Evolutionary conservation across 2,797 vertebrate genomes (phyloP).

Genomic region (Fundulus diaphanus): DNA sequence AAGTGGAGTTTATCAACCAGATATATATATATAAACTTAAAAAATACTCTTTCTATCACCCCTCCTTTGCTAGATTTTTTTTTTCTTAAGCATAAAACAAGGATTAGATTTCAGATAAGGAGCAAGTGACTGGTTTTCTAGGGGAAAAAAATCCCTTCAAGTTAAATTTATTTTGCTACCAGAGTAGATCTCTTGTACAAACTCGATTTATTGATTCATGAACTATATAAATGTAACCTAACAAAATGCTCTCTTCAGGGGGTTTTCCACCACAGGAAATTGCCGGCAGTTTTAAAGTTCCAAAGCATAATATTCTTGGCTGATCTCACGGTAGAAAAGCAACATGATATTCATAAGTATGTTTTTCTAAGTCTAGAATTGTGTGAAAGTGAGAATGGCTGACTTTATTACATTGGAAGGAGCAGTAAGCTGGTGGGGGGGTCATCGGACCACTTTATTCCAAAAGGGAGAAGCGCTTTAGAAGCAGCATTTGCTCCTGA

Average conservation of each 20-base stretch:
- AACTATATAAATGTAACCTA: constrained; percentile 5
- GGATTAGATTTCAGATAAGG: background rate
- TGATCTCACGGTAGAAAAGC: constrained; percentile 5
- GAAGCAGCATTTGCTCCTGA: no score
- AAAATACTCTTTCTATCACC: background rate
- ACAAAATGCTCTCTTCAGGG: background rate
- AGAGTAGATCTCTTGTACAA: background rate
- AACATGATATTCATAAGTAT: constrained; percentile 9
- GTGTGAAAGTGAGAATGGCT: constrained; percentile 5
- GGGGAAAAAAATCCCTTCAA: background rate
- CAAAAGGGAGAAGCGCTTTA: background rate
- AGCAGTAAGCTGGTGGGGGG: background rate
- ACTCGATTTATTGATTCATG: constrained; percentile 4
- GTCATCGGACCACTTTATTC: background rate
- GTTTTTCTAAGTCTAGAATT: constrained; percentile 4
- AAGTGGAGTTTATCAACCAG: background rate
- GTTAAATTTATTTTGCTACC: background rate
- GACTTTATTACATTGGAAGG: constrained; percentile 4
- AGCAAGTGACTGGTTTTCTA: constrained; percentile 1
- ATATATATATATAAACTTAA: no score
- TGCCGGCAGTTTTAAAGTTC: constrained; percentile 17
- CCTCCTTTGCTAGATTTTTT: background rate
- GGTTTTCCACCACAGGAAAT: constrained; percentile 7
- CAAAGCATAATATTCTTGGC: background rate
- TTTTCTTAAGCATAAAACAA: background rate